These are phyloP conservation scores for Polyommatus icarus DNA, from an alignment of 2,888 invertebrate genomes.

Conservation along the genomic window DNA sequence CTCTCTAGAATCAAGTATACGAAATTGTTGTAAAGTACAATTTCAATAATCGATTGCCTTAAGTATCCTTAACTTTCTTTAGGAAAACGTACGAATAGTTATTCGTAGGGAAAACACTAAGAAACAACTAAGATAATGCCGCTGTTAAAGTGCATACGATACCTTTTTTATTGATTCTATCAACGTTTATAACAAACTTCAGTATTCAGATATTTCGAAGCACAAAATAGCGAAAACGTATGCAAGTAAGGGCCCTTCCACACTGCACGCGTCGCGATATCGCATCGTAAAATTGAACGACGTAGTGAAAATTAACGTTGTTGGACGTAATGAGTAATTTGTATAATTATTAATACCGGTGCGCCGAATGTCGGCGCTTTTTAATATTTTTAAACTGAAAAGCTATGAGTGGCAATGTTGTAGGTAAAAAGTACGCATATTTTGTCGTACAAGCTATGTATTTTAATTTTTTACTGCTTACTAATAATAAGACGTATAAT, in stretches of 20 bases:
- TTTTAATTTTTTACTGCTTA: background rate
- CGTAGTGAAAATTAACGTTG: slow-evolving; percentile 11
- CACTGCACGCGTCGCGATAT: slow-evolving; percentile 42
- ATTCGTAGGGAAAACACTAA: too few species aligned
- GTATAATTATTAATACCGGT: slow-evolving; percentile 7
- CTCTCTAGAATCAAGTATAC: too few species aligned
- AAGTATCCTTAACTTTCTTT: too few species aligned
- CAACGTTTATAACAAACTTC: background rate
- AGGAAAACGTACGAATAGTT: too few species aligned
- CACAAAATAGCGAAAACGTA: background rate
- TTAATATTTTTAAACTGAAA: background rate
- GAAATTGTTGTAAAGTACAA: too few species aligned
- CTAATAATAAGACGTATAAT: too few species aligned
- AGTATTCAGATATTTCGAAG: background rate
- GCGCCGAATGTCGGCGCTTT: background rate
- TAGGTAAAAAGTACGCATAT: background rate
- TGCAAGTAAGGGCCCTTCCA: slow-evolving; percentile 37
- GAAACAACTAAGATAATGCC: too few species aligned
- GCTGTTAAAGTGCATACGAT: too few species aligned
- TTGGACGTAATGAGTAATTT: slow-evolving; percentile 1
- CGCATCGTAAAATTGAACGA: slow-evolving; percentile 3
- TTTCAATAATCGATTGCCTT: too few species aligned
- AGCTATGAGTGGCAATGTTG: background rate
- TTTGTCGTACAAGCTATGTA: background rate
- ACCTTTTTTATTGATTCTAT: too few species aligned